Evolutionary conservation across 2,797 vertebrate genomes (phyloP).

Genomic region (Otolemur crassicaudatus): DNA sequence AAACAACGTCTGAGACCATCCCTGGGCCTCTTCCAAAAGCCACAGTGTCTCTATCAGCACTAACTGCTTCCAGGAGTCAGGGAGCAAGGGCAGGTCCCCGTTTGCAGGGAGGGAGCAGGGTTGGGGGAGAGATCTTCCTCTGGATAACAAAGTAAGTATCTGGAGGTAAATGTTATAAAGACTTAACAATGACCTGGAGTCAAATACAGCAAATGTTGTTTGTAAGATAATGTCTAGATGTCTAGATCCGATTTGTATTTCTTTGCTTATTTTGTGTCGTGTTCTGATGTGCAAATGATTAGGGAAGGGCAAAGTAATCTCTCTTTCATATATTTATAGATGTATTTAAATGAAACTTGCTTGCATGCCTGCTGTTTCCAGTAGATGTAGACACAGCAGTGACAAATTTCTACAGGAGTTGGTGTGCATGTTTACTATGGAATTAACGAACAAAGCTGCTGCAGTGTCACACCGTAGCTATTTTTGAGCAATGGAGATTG

Average conservation of each 20-base stretch:
- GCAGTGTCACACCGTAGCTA: neutral
- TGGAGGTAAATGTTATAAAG: neutral
- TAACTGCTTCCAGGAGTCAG: neutral
- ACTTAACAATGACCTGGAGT: neutral
- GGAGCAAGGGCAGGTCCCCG: neutral
- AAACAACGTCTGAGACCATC: neutral
- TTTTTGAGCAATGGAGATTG: constrained; percentile 49
- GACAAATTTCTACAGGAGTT: neutral
- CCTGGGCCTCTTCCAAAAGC: neutral
- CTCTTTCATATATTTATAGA: neutral
- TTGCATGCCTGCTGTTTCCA: neutral
- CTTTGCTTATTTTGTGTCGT: neutral
- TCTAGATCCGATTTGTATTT: neutral
- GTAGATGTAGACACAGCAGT: neutral
- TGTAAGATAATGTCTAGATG: neutral
- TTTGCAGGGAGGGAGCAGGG: fast-evolving
- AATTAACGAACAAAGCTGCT: constrained; percentile 50
- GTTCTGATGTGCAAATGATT: neutral
- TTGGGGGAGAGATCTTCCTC: fast-evolving
- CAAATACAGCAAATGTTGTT: neutral
- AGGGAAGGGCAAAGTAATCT: neutral
- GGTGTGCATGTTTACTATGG: neutral
- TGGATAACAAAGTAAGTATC: neutral
- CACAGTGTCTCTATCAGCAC: neutral
- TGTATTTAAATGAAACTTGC: neutral